phyloP scores from a whole-genome alignment of 2,113 vertebrate species.

The Cyanoderma ruficeps region DNA sequence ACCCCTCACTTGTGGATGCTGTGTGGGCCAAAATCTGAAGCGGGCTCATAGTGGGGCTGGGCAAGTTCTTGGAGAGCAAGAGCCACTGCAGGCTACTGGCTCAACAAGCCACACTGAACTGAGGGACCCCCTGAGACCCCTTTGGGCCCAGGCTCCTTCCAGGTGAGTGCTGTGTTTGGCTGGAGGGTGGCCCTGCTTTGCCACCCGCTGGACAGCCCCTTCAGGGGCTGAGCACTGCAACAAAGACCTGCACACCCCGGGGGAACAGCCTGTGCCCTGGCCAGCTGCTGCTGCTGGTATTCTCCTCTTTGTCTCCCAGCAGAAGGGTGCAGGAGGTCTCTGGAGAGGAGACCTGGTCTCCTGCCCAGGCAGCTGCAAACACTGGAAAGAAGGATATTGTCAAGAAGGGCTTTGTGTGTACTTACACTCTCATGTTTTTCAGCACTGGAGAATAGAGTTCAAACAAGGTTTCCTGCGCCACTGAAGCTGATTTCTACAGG shows the following conservation, averaged over 20 bases:
- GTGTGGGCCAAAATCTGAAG: background rate
- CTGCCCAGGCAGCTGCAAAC: background rate
- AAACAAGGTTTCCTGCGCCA: background rate
- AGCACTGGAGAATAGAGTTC: background rate
- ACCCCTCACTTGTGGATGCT: rapidly evolving
- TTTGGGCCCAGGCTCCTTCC: background rate
- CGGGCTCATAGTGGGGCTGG: background rate
- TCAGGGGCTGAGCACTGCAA: background rate
- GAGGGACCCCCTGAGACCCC: background rate
- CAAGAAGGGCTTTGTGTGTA: background rate
- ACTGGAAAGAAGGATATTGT: background rate
- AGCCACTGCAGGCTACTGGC: background rate
- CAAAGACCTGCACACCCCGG: rapidly evolving
- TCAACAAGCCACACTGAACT: background rate
- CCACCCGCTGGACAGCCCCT: background rate
- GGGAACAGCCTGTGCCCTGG: background rate
- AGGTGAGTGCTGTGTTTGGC: background rate
- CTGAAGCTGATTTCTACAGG: background rate
- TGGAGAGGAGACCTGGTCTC: background rate
- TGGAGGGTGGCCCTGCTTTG: background rate
- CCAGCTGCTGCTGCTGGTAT: background rate
- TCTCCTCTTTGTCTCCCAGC: background rate
- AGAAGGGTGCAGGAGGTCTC: background rate
- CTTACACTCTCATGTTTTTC: background rate
- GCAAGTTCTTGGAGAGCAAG: background rate